These are phyloP conservation scores for Andrena bucephala DNA, from an alignment of 2,888 invertebrate genomes.

Conservation along the genomic window DNA sequence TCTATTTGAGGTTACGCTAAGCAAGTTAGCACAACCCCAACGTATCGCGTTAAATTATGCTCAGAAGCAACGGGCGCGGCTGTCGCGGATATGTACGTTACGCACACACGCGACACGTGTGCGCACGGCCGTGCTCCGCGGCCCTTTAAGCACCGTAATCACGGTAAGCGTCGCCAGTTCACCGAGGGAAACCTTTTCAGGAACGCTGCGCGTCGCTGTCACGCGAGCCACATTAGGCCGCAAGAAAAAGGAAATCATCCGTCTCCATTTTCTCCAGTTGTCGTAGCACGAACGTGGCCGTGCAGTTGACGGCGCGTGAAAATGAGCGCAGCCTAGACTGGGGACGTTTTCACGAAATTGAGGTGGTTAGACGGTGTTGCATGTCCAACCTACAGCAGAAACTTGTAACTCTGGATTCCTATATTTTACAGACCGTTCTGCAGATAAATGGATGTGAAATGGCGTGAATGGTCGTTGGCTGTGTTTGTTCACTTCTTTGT, in stretches of 20 bases:
- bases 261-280: constrained; percentile 72
- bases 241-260: constrained; percentile 74
- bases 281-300: constrained; percentile 53
- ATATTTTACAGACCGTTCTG: not conserved
- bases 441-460: not conserved
- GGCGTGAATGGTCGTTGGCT: no score
- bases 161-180: constrained; percentile 68
- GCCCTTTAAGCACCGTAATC: constrained; percentile 75
- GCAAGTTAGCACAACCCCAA: constrained; percentile 85
- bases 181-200: constrained; percentile 63
- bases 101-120: constrained; percentile 51
- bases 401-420: constrained; percentile 15
- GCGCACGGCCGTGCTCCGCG: constrained; percentile 10
- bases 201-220: constrained; percentile 56
- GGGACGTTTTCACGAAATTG: constrained; percentile 29
- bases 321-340: constrained; percentile 4
- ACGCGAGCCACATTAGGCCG: constrained; percentile 64
- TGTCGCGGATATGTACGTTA: constrained; percentile 61
- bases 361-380: constrained; percentile 15
- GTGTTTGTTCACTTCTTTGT: no score
- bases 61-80: constrained; percentile 79
- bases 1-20: constrained; percentile 84
- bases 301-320: not conserved
- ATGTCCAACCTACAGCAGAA: constrained; percentile 18
- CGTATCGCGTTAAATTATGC: constrained; percentile 85